A percentile compares a stretch with the other conserved stretches of the same genome.
These are phyloP conservation scores for Eleginops maclovinus DNA, from an alignment of 2,113 vertebrate genomes.

Conservation along the genomic window DNA sequence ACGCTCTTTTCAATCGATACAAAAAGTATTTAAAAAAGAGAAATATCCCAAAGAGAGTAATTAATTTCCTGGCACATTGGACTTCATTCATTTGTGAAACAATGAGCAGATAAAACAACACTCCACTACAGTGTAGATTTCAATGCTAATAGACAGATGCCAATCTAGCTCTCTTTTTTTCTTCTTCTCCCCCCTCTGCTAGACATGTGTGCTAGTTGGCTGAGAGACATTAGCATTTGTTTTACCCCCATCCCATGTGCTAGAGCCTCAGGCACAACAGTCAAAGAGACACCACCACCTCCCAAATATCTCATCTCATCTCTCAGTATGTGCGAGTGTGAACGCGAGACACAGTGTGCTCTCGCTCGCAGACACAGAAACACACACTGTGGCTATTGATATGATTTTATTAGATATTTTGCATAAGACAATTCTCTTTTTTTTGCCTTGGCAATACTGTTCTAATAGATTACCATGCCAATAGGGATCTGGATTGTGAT, in stretches of 20 bases:
- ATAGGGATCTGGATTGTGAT: conserved; percentile 25
- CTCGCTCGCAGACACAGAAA: conserved; percentile 35
- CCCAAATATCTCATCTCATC: conserved; percentile 73
- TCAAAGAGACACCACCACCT: conserved; percentile 76
- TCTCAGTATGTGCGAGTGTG: conserved; percentile 70
- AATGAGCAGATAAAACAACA: conserved; percentile 53
- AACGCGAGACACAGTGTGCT: conserved; percentile 61
- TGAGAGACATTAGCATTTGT: conserved; percentile 80
- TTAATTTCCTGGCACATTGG: conserved; percentile 76
- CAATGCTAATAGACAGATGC: conserved; percentile 78
- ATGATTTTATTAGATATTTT: conserved; percentile 19
- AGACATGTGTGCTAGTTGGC: conserved; percentile 79
- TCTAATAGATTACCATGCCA: conserved; percentile 42
- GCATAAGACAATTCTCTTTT: conserved; percentile 7
- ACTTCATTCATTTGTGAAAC: conserved; percentile 64
- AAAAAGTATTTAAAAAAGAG: conserved; percentile 58
- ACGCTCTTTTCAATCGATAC: conserved; percentile 58
- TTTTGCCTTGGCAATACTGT: conserved; percentile 7
- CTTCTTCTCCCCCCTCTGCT: conserved; percentile 30
- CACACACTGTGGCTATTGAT: conserved; percentile 60
- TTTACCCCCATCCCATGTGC: conserved; percentile 77
- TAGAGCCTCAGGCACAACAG: conserved; percentile 77
- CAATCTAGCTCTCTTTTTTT: conserved; percentile 62
- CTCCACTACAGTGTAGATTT: conserved; percentile 51
- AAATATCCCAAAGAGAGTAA: conserved; percentile 80